Evolutionary conservation across 2,113 vertebrate genomes (phyloP).

Genomic region (Proteles cristata): DNA sequence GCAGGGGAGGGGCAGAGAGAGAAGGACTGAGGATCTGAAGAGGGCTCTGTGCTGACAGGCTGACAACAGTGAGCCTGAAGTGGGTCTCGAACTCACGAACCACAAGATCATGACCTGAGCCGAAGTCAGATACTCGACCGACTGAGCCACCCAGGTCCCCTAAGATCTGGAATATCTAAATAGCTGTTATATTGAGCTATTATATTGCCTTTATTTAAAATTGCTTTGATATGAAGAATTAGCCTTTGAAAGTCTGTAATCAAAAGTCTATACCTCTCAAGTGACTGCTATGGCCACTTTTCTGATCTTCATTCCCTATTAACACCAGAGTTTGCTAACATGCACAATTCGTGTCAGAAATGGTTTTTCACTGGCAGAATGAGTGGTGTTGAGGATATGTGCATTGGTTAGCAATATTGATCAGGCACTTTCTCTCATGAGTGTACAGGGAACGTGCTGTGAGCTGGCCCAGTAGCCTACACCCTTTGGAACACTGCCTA

Average conservation of each 20-base stretch:
- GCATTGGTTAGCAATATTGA: neutral
- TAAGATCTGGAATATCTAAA: neutral
- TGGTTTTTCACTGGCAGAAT: neutral
- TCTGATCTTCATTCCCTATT: neutral
- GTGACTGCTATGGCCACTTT: neutral
- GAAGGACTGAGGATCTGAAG: no score
- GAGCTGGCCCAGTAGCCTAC: accelerated
- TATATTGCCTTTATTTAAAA: neutral
- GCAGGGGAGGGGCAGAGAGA: no score
- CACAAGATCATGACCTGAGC: no score
- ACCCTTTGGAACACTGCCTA: neutral
- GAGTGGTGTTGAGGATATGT: neutral
- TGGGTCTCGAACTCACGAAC: no score
- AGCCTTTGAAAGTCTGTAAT: conserved; percentile 25
- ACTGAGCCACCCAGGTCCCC: no score
- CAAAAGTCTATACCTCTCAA: neutral
- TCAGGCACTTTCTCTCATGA: neutral
- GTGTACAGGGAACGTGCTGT: neutral
- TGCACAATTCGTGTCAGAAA: neutral
- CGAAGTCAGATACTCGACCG: no score
- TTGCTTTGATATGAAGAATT: neutral
- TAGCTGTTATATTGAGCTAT: neutral
- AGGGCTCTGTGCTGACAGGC: no score
- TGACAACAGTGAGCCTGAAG: no score
- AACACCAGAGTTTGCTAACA: neutral